Base-by-base conservation (phyloP, 92 coral and sea anemone species). In the Isaurus tuberculatus region DNA sequence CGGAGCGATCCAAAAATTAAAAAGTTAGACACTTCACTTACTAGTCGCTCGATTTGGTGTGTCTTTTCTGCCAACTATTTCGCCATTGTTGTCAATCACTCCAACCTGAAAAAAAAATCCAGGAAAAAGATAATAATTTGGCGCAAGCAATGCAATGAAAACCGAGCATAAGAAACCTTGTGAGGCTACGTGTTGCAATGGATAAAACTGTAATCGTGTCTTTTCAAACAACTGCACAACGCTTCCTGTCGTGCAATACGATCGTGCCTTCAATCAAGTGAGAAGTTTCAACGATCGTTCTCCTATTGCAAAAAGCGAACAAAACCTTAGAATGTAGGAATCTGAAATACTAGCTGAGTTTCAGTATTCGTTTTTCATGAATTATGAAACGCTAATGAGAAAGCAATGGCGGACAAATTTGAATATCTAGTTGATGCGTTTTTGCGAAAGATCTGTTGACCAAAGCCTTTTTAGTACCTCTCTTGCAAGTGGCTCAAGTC, bases 1-100 rank as follows among this genome's bases (percentile, higher is more conserved):
- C 31, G 44, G 13, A 25, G 48, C 55, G 68, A 77, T 77, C 46
- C 11, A 58, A 77, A 77, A 65, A n/a, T 16, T 22, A 57, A 28
- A 37, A 77, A 79, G 53, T 81, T 81, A 82, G 53, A 83, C 20
- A 17, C 23, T 9, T 88, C 79, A 43, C 91, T 91, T 81, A 65
- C 84, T 88, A 29, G 89, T 75, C 71, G 88, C 43, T 29, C 77
- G 87, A 51, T 64, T 89, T 29, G 94, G 36, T 15, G 89, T 42
- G 43, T 80, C 91, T 73, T 88, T 92, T 16, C 83, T 71, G 19
- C 93, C 90, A 40, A 85, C 98, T 91, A 91, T 34, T 49, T 90
- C 88, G 73, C 98, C 98, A 85, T 91, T 91, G 89, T 86, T 91
- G 55, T 94, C 98, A 55, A 91, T 91, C 83, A 94, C 90, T 53